Evolutionary conservation across 2,888 invertebrate genomes (phyloP).

Genomic region (Caradrina clavipalpis): DNA sequence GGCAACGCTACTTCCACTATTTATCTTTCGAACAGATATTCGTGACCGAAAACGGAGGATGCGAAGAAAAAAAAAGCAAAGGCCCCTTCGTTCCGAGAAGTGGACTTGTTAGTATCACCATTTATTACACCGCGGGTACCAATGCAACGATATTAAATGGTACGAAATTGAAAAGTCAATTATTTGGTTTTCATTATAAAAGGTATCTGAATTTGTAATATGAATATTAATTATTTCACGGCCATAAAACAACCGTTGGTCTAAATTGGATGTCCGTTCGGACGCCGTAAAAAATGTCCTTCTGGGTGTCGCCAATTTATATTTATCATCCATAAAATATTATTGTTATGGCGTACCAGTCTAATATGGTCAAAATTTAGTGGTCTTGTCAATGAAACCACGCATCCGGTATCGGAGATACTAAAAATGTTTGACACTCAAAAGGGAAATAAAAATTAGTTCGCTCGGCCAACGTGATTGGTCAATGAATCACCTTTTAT

Average conservation of each 20-base stretch:
- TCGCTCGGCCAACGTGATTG: slow-evolving; percentile 48
- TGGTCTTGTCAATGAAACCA: slow-evolving; percentile 37
- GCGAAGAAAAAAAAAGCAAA: slow-evolving; percentile 70
- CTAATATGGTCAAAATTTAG: slow-evolving; percentile 47
- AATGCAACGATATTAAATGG: slow-evolving; percentile 68
- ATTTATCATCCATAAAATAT: slow-evolving; percentile 59
- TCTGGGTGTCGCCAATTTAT: slow-evolving; percentile 36
- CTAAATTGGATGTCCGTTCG: slow-evolving; percentile 43
- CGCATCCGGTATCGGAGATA: slow-evolving; percentile 51
- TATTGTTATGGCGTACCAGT: slow-evolving; percentile 47
- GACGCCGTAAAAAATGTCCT: slow-evolving; percentile 43
- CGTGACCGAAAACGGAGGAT: slow-evolving; percentile 81
- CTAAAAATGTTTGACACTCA: slow-evolving; percentile 45
- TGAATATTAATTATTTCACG: slow-evolving; percentile 56
- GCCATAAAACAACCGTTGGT: slow-evolving; percentile 55
- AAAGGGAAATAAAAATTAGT: slow-evolving; percentile 52
- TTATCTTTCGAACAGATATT: slow-evolving; percentile 83
- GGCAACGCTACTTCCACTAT: slow-evolving; percentile 75
- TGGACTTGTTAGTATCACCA: slow-evolving; percentile 85
- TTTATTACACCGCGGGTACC: slow-evolving; percentile 86
- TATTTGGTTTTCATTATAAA: slow-evolving; percentile 67
- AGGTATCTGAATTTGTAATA: slow-evolving; percentile 54
- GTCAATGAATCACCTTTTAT: slow-evolving; percentile 59
- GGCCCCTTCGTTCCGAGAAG: slow-evolving; percentile 83
- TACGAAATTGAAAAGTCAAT: slow-evolving; percentile 76